Evolutionary conservation across 2,113 vertebrate genomes (phyloP).

Genomic region (Ciconia maguari): DNA sequence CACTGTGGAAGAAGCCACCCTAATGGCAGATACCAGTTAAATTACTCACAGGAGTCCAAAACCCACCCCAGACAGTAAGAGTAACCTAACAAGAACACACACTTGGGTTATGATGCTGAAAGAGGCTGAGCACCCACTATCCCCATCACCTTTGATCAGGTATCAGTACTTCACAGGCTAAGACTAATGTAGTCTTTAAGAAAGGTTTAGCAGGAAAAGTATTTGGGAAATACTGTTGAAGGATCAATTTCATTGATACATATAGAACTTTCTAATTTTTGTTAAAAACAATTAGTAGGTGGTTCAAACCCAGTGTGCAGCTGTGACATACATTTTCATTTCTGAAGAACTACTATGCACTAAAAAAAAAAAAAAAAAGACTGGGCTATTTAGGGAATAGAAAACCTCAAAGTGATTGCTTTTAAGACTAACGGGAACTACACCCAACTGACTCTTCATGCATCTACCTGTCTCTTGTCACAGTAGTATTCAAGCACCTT

Average conservation of each 20-base stretch:
- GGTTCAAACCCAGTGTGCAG: background rate
- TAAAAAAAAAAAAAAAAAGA: background rate
- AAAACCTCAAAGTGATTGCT: background rate
- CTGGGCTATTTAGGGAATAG: background rate
- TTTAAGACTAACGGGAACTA: background rate
- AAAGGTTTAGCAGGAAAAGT: background rate
- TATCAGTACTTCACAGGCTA: background rate
- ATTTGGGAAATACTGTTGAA: background rate
- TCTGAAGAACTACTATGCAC: background rate
- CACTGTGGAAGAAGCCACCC: background rate
- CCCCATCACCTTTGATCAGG: background rate
- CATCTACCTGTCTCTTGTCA: background rate
- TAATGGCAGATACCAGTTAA: background rate
- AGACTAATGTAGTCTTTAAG: background rate
- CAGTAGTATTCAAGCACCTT: background rate
- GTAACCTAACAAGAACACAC: background rate
- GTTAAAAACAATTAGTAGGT: fast-evolving
- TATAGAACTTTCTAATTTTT: background rate
- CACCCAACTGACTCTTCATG: background rate
- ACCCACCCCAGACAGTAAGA: fast-evolving
- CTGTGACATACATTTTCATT: background rate
- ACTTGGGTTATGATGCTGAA: background rate
- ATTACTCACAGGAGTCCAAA: background rate
- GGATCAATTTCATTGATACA: background rate
- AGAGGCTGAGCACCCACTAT: background rate